phyloP scores from a whole-genome alignment of 2,113 vertebrate species.

The Phylloscopus whistleri region DNA sequence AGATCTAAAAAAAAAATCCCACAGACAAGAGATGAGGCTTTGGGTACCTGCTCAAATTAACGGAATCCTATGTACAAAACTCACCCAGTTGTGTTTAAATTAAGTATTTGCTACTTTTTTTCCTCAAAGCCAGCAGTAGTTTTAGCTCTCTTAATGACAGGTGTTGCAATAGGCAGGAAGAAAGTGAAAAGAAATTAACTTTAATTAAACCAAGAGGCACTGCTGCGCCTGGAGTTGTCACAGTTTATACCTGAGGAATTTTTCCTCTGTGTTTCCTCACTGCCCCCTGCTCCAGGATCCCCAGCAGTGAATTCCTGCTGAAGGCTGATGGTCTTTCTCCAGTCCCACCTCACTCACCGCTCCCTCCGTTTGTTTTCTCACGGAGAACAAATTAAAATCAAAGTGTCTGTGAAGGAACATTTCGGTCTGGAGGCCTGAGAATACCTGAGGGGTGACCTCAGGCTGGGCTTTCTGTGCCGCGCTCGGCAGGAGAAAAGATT shows the following conservation, averaged over 20 bases:
- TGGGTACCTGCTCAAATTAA: background rate
- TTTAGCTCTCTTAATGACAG: background rate
- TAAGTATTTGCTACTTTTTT: background rate
- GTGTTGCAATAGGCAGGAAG: rapidly evolving
- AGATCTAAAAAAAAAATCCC: background rate
- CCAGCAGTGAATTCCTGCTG: background rate
- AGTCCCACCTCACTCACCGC: background rate
- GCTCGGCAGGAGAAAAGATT: background rate
- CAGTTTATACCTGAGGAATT: background rate
- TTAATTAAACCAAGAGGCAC: background rate
- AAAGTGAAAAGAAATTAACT: background rate
- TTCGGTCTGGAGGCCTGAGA: background rate
- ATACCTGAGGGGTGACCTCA: background rate
- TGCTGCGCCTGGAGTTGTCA: background rate
- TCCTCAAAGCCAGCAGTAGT: background rate
- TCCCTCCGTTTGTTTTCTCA: background rate
- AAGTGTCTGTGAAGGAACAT: background rate
- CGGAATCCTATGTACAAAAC: background rate
- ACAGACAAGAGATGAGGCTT: background rate
- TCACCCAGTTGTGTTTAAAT: background rate
- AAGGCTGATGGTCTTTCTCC: constrained; percentile 17
- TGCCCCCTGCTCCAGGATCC: background rate
- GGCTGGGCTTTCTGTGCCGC: background rate
- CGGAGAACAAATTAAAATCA: background rate
- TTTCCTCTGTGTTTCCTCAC: background rate